A percentile compares a stretch with the other conserved stretches of the same genome.
Evolutionary conservation across 2,797 vertebrate genomes (phyloP).

Genomic region (Salmo trutta): DNA sequence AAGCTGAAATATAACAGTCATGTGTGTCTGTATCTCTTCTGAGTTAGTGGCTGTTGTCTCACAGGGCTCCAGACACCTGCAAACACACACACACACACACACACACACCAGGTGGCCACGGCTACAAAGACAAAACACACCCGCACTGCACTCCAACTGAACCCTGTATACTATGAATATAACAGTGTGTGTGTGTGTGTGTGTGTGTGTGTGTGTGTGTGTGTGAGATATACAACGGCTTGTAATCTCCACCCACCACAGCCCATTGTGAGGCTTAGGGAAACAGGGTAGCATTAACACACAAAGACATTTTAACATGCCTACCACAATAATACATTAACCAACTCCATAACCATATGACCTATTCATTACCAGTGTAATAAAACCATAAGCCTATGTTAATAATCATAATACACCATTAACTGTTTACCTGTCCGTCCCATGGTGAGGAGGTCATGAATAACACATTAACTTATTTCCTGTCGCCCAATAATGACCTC

Average conservation of each 20-base stretch:
- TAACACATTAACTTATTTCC: slow-evolving; percentile 18
- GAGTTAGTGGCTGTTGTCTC: too few species aligned
- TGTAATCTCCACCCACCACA: slow-evolving; percentile 13
- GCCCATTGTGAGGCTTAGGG: background rate
- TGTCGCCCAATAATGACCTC: slow-evolving; percentile 20
- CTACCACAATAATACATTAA: slow-evolving; percentile 41
- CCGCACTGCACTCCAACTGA: background rate
- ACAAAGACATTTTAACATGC: slow-evolving; percentile 48
- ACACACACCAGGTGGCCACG: slow-evolving; percentile 3
- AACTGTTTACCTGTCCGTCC: slow-evolving; percentile 12
- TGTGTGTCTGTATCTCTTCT: too few species aligned
- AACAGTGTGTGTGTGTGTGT: slow-evolving; percentile 4
- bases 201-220: background rate
- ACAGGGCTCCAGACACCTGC: background rate
- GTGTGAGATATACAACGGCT: background rate
- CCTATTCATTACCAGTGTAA: slow-evolving; percentile 1
- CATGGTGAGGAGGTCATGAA: slow-evolving; percentile 9
- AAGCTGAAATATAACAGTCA: too few species aligned
- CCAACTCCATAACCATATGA: slow-evolving; percentile 24
- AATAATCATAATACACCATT: slow-evolving; percentile 14
- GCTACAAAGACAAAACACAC: background rate
- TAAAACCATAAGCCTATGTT: slow-evolving; percentile 4
- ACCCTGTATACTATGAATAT: background rate
- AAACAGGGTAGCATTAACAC: slow-evolving; percentile 36
- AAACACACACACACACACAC: slow-evolving; percentile 1